phyloP scores from a whole-genome alignment of 1,140 invertebrate genomes.

The Pachyrhynchus sulphureomaculatus region DNA sequence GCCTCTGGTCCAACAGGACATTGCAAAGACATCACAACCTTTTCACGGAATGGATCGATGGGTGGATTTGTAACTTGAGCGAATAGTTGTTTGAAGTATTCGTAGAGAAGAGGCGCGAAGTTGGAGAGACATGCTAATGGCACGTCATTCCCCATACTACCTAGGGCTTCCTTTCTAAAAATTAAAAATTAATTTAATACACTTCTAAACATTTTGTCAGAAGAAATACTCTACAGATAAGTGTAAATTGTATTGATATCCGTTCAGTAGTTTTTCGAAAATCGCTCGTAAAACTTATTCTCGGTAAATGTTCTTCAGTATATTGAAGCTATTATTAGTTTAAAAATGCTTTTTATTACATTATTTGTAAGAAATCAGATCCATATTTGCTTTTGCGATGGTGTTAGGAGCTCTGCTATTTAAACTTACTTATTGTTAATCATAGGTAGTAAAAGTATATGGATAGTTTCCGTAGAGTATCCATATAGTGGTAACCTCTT shows the following conservation, averaged over 20 bases:
- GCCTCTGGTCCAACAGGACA: slow-evolving; percentile 90
- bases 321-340: too few species aligned
- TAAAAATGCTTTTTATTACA: too few species aligned
- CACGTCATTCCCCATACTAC: slow-evolving; percentile 99
- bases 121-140: slow-evolving; percentile 93
- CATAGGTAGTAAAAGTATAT: slow-evolving; percentile 93
- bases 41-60: slow-evolving; percentile 98
- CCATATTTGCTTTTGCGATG: too few species aligned
- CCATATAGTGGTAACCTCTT: slow-evolving; percentile 87
- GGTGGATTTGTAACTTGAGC: slow-evolving; percentile 99
- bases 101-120: slow-evolving; percentile 92
- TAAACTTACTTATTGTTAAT: slow-evolving; percentile 87
- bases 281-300: too few species aligned
- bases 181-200: too few species aligned
- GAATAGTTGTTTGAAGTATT: slow-evolving; percentile 99
- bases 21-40: slow-evolving; percentile 96
- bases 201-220: too few species aligned
- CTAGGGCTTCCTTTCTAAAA: slow-evolving; percentile 93
- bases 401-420: too few species aligned
- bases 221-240: too few species aligned
- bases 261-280: too few species aligned
- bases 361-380: too few species aligned
- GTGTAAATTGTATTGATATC: too few species aligned
- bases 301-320: too few species aligned
- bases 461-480: slow-evolving; percentile 94